A percentile compares a stretch with the other conserved stretches of the same genome.
Conservation (phyloP, 92 coral and sea anemone species). For the Pocillopora meandrina region DNA sequence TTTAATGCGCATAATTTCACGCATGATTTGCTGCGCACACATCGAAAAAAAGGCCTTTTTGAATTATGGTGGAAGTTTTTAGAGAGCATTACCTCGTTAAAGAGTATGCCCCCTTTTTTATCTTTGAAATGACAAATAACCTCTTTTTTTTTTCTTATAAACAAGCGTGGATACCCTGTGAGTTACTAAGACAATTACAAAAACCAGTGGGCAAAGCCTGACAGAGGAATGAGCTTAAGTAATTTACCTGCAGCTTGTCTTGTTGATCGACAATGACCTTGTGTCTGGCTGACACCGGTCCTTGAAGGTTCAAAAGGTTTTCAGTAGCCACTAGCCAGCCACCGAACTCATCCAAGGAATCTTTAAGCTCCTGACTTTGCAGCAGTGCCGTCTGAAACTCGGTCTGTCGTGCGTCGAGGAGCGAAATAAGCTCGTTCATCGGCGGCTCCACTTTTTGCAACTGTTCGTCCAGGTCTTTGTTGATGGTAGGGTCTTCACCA, state of each 20-base stretch:
- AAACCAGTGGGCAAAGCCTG: neutral
- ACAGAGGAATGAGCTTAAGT: neutral
- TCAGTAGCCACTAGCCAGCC: constrained; percentile 85
- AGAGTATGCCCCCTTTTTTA: no score
- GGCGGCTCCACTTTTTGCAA: constrained; percentile 75
- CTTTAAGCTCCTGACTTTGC: constrained; percentile 84
- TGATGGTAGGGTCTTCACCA: constrained; percentile 67
- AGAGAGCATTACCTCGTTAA: no score
- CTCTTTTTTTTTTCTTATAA: no score
- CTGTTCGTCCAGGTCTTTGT: constrained; percentile 74
- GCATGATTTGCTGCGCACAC: no score
- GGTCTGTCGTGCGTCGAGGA: constrained; percentile 75
- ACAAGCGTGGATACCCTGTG: no score
- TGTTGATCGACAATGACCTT: constrained; percentile 82
- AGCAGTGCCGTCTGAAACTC: constrained; percentile 82
- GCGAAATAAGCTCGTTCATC: constrained; percentile 61
- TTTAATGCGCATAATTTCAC: no score
- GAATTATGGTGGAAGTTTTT: no score
- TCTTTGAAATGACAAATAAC: no score
- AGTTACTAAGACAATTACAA: no score
- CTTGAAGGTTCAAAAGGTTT: constrained; percentile 79
- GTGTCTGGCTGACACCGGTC: constrained; percentile 90
- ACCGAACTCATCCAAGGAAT: constrained; percentile 80
- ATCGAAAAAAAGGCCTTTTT: no score
- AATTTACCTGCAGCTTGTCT: constrained; percentile 79